Conservation (phyloP, 2,113 vertebrate species). For the Lagenorhynchus albirostris region DNA sequence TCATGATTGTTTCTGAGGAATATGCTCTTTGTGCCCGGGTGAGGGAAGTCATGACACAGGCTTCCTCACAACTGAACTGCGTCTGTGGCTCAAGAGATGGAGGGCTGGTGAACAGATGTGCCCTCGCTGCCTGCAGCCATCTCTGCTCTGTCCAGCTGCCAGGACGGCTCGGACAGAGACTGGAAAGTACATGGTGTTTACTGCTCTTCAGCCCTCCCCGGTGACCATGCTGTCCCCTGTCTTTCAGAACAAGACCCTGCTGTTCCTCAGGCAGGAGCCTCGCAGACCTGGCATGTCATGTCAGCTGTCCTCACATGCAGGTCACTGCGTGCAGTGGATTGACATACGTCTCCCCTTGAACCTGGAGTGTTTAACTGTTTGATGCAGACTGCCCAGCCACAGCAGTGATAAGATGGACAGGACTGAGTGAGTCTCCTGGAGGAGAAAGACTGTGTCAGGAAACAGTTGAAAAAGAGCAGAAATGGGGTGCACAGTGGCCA, state of each 20-base stretch:
- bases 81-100: slow-evolving; percentile 14
- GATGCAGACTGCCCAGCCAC: neutral
- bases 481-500: neutral
- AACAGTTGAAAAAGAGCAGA: neutral
- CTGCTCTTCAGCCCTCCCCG: slow-evolving; percentile 16
- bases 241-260: neutral
- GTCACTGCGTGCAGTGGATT: neutral
- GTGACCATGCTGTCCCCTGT: neutral
- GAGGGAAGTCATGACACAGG: neutral
- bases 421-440: neutral
- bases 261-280: neutral
- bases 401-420: neutral
- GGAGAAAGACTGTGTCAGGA: neutral
- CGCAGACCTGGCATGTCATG: fast-evolving
- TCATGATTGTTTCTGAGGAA: neutral
- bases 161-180: neutral
- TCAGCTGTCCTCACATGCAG: fast-evolving
- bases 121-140: neutral
- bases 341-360: neutral
- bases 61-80: slow-evolving; percentile 35
- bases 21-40: neutral
- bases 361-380: neutral
- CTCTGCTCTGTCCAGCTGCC: slow-evolving; percentile 50
- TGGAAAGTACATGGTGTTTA: slow-evolving; percentile 50
- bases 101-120: slow-evolving; percentile 17